Evolutionary conservation across 2,797 vertebrate species (phyloP).

Genomic region (Tinamus major): DNA sequence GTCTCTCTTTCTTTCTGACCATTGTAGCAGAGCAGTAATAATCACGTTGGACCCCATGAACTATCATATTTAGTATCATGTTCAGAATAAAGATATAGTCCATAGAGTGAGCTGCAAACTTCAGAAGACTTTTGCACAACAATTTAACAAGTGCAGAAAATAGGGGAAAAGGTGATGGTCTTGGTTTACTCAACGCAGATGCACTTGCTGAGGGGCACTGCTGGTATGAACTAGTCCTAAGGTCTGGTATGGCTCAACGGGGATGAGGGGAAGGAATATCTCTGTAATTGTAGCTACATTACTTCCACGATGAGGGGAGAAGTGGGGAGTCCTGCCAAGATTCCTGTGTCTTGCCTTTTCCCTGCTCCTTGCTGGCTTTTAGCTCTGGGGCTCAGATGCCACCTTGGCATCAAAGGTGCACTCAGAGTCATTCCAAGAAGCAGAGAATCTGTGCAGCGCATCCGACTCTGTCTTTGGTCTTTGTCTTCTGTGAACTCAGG

Average conservation of each 20-base stretch:
- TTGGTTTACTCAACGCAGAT: not conserved
- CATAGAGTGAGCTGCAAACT: not conserved
- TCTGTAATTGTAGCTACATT: not conserved
- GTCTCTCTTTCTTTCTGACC: not conserved
- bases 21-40: not conserved
- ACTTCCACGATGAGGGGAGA: not conserved
- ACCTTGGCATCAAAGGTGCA: not conserved
- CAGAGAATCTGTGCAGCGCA: not conserved
- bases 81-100: not conserved
- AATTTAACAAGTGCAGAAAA: not conserved
- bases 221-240: not conserved
- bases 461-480: not conserved
- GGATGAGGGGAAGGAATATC: not conserved
- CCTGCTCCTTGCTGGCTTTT: not conserved
- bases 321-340: not conserved
- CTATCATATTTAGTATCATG: not conserved
- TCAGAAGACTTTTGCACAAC: not conserved
- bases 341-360: conserved; percentile 15
- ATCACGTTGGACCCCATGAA: not conserved
- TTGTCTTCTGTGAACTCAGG: not conserved
- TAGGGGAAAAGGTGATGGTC: not conserved
- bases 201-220: not conserved
- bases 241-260: not conserved
- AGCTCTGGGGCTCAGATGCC: not conserved
- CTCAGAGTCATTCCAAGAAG: not conserved